phyloP scores from a whole-genome alignment of 2,888 invertebrate species.

The Arenicola marina region DNA sequence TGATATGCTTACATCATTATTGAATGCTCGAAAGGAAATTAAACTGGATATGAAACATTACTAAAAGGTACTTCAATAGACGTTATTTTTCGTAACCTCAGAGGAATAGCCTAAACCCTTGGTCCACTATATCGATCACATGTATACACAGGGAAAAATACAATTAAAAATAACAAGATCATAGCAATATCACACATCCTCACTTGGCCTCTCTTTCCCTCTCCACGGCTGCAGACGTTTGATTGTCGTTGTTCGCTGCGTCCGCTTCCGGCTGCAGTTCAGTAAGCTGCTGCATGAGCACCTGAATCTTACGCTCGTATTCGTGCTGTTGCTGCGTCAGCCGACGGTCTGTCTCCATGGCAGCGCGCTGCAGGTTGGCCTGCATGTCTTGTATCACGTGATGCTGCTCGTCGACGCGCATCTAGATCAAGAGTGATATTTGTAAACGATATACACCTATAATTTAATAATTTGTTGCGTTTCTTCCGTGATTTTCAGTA shows the following conservation, averaged over 20 bases:
- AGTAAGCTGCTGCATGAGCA: constrained; percentile 54
- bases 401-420: constrained; percentile 57
- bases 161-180: neutral
- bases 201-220: constrained; percentile 5
- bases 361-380: constrained; percentile 47
- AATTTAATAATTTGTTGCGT: too few species aligned
- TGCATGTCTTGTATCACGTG: constrained; percentile 51
- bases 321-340: constrained; percentile 55
- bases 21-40: too few species aligned
- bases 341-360: constrained; percentile 51
- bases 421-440: too few species aligned
- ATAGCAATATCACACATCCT: neutral
- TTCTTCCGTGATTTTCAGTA: too few species aligned
- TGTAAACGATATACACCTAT: too few species aligned
- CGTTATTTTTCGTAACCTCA: too few species aligned
- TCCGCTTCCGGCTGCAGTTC: constrained; percentile 30
- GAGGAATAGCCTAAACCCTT: too few species aligned
- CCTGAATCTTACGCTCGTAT: constrained; percentile 57
- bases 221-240: neutral
- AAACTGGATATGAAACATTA: too few species aligned
- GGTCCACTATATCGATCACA: too few species aligned
- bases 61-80: too few species aligned
- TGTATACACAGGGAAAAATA: neutral
- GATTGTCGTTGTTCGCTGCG: neutral
- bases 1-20: too few species aligned